Percentiles rank a stretch among this genome's conserved stretches.
These are phyloP conservation scores for Corythoichthys haematopterus DNA, from an alignment of 2,113 vertebrate species.

Conservation along the genomic window DNA sequence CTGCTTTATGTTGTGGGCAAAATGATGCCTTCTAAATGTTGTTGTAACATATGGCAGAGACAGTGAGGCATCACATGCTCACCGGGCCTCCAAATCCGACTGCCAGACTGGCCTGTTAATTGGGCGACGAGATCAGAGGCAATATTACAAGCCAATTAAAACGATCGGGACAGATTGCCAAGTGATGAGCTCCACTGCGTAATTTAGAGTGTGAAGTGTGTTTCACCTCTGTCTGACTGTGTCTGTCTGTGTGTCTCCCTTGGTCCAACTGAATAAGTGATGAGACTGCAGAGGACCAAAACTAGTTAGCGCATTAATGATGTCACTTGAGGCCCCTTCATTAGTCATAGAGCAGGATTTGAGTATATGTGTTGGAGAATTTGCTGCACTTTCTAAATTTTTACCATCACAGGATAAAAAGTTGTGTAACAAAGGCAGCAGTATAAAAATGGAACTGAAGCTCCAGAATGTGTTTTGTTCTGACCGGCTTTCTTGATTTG, in stretches of 20 bases:
- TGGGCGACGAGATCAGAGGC: slow-evolving; percentile 99
- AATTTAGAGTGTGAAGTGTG: slow-evolving; percentile 93
- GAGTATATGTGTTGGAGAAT: slow-evolving; percentile 37
- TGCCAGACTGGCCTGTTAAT: slow-evolving; percentile 99
- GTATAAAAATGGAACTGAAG: slow-evolving; percentile 11
- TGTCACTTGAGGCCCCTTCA: slow-evolving; percentile 78
- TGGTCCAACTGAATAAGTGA: slow-evolving; percentile 86
- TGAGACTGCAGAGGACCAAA: slow-evolving; percentile 88
- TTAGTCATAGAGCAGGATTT: slow-evolving; percentile 46
- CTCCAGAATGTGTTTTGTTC: slow-evolving; percentile 29
- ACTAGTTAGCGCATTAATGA: slow-evolving; percentile 92
- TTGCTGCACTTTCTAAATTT: slow-evolving; percentile 28
- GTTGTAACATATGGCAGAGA: slow-evolving; percentile 94
- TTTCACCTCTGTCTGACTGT: slow-evolving; percentile 46
- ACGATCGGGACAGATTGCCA: slow-evolving; percentile 99
- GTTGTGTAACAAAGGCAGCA: slow-evolving; percentile 21
- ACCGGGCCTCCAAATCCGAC: slow-evolving; percentile 85
- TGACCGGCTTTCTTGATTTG: slow-evolving; percentile 22
- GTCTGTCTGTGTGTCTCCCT: slow-evolving; percentile 33
- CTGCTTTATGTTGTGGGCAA: slow-evolving; percentile 65
- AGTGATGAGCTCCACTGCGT: slow-evolving; percentile 98
- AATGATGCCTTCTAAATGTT: slow-evolving; percentile 83
- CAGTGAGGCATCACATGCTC: slow-evolving; percentile 93
- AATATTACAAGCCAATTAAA: slow-evolving; percentile 99
- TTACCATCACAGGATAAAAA: slow-evolving; percentile 21